A percentile compares a stretch with the other conserved stretches of the same genome.
Evolutionary conservation across 1,140 invertebrate species (phyloP).

Genomic region (Apis florea): DNA sequence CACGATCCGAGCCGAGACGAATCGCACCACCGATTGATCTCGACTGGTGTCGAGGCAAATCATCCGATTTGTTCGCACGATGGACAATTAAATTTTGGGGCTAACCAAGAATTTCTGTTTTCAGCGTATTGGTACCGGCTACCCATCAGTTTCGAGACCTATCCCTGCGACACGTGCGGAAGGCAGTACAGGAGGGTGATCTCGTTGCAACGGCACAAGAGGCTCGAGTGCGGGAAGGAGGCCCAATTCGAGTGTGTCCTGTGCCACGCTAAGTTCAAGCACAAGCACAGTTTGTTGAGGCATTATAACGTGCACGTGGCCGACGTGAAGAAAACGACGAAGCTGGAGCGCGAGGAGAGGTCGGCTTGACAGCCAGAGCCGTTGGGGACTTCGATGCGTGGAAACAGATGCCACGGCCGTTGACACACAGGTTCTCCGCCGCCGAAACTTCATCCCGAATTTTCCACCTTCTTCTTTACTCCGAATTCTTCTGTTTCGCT

Average conservation of each 20-base stretch:
- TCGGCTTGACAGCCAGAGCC: slow-evolving; percentile 38
- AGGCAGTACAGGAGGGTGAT: slow-evolving; percentile 72
- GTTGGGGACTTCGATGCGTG: neutral
- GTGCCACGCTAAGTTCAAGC: slow-evolving; percentile 75
- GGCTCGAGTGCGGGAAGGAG: slow-evolving; percentile 76
- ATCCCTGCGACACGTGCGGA: slow-evolving; percentile 72
- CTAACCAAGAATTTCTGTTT: slow-evolving; percentile 59
- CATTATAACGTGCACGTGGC: slow-evolving; percentile 68
- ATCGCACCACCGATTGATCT: neutral
- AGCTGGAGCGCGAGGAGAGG: neutral
- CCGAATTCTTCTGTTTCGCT: too few relatives aligned
- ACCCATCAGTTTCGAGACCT: slow-evolving; percentile 52
- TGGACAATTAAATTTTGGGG: neutral
- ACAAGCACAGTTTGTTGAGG: slow-evolving; percentile 75
- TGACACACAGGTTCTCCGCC: neutral
- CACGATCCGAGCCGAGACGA: neutral
- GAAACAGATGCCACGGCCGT: neutral
- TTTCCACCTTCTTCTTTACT: too few relatives aligned
- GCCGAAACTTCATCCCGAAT: too few relatives aligned
- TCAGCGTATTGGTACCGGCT: slow-evolving; percentile 58
- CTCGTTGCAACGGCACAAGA: slow-evolving; percentile 75
- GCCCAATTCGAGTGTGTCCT: slow-evolving; percentile 75
- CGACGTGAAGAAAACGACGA: slow-evolving; percentile 19
- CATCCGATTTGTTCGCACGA: too few relatives aligned
- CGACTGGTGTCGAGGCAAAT: neutral